Conservation (phyloP, 2,113 vertebrate species). For the Cheilinus undulatus region DNA sequence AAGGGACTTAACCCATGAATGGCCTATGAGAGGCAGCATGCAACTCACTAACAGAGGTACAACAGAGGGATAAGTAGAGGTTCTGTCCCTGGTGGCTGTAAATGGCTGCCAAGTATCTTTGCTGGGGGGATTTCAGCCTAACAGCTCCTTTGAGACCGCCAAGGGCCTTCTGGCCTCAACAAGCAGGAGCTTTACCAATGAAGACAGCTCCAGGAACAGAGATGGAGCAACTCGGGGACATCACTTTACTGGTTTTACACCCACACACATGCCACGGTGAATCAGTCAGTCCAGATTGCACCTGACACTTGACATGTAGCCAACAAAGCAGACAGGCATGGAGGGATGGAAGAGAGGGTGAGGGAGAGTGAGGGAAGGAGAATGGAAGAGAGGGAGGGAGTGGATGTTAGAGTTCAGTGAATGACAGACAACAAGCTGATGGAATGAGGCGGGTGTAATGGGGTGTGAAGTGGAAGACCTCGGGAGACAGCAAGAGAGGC, state of each 20-base stretch:
- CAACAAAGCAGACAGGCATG: conserved; percentile 69
- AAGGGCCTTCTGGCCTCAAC: conserved; percentile 47
- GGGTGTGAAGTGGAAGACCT: conserved; percentile 86
- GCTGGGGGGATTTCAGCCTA: conserved; percentile 70
- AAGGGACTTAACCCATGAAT: conserved; percentile 6
- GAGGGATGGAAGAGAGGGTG: conserved; percentile 55
- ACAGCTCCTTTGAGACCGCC: conserved; percentile 74
- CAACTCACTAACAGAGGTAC: conserved; percentile 12
- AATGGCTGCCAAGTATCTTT: conserved; percentile 71
- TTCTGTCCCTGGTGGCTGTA: conserved; percentile 59
- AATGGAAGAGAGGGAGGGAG: conserved; percentile 19
- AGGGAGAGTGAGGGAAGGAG: conserved; percentile 31
- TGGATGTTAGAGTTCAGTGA: conserved; percentile 54
- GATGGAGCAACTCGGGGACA: conserved; percentile 36
- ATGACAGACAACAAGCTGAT: conserved; percentile 82
- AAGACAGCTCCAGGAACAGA: conserved; percentile 51
- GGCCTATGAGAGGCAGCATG: conserved; percentile 17
- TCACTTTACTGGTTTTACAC: conserved; percentile 76
- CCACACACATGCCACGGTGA: conserved; percentile 69
- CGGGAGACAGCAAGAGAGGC: conserved; percentile 69
- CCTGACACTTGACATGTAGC: conserved; percentile 74
- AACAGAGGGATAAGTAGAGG: conserved; percentile 57
- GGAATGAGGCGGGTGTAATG: conserved; percentile 86
- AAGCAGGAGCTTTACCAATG: conserved; percentile 52
- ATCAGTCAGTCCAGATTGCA: conserved; percentile 75